These are phyloP conservation scores for Pachypsylla venusta DNA, from an alignment of 1,140 invertebrate genomes.

Conservation along the genomic window DNA sequence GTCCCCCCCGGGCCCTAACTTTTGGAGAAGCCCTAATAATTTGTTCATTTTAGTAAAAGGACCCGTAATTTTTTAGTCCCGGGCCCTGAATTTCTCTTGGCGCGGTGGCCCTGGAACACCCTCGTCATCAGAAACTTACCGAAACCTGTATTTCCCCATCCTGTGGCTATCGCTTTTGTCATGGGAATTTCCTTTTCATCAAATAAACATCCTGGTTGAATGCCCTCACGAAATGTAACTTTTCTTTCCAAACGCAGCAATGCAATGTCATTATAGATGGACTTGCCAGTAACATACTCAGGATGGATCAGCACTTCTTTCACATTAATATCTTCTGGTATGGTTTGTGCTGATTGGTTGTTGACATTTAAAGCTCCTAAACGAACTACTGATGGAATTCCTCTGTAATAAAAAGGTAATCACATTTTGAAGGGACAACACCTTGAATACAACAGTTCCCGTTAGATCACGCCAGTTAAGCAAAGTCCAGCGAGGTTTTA, in stretches of 20 bases:
- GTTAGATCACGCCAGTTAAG: too few species aligned
- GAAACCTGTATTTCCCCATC: slow-evolving; percentile 33
- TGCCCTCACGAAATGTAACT: slow-evolving; percentile 32
- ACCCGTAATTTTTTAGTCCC: too few species aligned
- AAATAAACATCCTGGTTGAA: slow-evolving; percentile 41
- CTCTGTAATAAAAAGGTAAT: slow-evolving; percentile 22
- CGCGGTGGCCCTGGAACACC: too few species aligned
- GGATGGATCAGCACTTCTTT: slow-evolving; percentile 32
- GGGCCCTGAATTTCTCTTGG: too few species aligned
- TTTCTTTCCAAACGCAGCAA: slow-evolving; percentile 35
- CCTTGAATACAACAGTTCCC: too few species aligned
- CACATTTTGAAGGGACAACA: too few species aligned
- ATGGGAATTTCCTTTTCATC: neutral
- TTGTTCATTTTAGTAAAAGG: too few species aligned
- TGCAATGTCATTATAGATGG: slow-evolving; percentile 45
- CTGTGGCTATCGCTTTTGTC: slow-evolving; percentile 33
- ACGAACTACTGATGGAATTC: slow-evolving; percentile 21
- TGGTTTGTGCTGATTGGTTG: slow-evolving; percentile 21
- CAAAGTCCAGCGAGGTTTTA: too few species aligned
- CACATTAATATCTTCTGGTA: slow-evolving; percentile 27
- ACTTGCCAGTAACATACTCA: slow-evolving; percentile 26
- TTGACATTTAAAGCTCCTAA: slow-evolving; percentile 27
- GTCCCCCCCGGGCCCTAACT: too few species aligned
- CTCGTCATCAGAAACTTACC: too few species aligned
- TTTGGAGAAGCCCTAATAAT: too few species aligned